Conservation (phyloP, 2,888 invertebrate species). For the Athalia circularis region DNA sequence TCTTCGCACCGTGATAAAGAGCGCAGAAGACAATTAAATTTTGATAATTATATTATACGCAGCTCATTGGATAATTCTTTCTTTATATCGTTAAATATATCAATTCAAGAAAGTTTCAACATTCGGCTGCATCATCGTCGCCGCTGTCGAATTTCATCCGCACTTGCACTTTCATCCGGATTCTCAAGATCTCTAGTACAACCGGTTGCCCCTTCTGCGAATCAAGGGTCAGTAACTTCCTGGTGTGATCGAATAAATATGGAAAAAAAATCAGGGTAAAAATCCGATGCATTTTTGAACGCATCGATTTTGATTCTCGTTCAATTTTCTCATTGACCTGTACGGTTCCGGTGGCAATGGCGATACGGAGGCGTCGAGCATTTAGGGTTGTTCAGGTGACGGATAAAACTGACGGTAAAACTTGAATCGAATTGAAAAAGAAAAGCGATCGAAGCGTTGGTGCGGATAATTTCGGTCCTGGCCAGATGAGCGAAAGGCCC, state of each 20-base stretch:
- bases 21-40: background rate
- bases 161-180: too few species aligned
- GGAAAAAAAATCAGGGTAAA: background rate
- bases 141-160: too few species aligned
- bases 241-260: background rate
- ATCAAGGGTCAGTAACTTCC: too few species aligned
- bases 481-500: background rate
- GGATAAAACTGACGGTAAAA: background rate
- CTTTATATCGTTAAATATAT: too few species aligned
- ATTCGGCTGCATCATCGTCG: too few species aligned
- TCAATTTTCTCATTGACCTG: background rate
- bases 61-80: background rate
- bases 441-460: constrained; percentile 23
- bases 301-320: background rate
- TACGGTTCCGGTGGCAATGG: background rate
- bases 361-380: background rate
- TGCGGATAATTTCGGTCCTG: constrained; percentile 33
- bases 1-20: background rate
- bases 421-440: constrained; percentile 26
- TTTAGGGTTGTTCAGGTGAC: background rate
- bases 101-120: too few species aligned
- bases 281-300: background rate
- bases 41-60: background rate
- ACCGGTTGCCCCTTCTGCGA: too few species aligned
- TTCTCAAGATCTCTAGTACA: too few species aligned